Evolutionary conservation across 2,888 invertebrate genomes (phyloP), one percentile per base, ranked within the genome.

Genomic region (Crossocerus cetratus): DNA sequence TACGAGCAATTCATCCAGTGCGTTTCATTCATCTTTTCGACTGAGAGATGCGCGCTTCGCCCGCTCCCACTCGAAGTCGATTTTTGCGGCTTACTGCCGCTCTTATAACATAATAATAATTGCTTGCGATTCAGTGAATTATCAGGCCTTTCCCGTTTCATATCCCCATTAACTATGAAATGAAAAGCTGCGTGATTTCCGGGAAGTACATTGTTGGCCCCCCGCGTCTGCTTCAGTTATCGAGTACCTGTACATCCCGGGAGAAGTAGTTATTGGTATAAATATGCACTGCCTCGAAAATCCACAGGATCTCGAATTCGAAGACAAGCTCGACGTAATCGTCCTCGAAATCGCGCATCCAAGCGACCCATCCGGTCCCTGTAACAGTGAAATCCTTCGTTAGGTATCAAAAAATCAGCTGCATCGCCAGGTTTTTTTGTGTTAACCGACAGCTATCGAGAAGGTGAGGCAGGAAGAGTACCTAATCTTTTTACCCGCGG

Each of bases 341-440:
- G 74, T 91, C 88, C 14, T 90, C 88, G 68, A 92, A 91, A 77
- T 93, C 93, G 77, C 93, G 93, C 88, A 92, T 92, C 95, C 95
- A 96, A 5, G 94, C 95, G 4, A 95, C 92, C 96, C 96, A 96
- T 72, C 94, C 94, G 80, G 94, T 93, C 68, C 94, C 94, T 93
- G 89, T 16, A 22, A 53, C 45, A 20, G 21, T 60, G 63, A 56
- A 74, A 42, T 58, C 32, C 55, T 63, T 61, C 23, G 18, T 65
- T 63, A 63, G 69, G 18, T 23, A 32, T 2, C 44, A 55, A 16
- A 4, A 14, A 1, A 65, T 65, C 69, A 45, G 59, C 69, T 61
- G 59, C 43, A 59, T 58, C 58, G 2, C 49, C 65, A 45, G 32
- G 32, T 43, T 57, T n/a, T 60, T 60, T 32, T 22, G 3, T 16